phyloP scores from a whole-genome alignment of 2,888 invertebrate species.

The Brachycybe producta region DNA sequence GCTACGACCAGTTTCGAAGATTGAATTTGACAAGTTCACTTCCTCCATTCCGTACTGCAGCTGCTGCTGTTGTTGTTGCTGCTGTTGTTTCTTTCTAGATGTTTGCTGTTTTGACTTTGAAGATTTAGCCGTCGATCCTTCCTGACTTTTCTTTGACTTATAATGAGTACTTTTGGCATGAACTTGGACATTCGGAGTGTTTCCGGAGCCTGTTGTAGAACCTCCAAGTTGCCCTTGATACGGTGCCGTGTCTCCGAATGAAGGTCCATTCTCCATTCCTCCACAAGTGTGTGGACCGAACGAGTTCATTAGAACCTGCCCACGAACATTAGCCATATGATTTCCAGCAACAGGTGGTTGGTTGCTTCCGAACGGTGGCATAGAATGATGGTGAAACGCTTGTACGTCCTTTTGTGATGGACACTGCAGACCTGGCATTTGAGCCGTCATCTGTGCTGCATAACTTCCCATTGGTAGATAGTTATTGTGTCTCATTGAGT shows the following conservation, averaged over 20 bases:
- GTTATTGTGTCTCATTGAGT: conserved; percentile 9
- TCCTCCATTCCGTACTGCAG: conserved; percentile 27
- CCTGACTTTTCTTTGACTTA: conserved; percentile 5
- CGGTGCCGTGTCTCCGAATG: conserved; percentile 1
- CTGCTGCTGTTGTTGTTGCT: conserved; percentile 20
- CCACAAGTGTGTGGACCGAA: neutral
- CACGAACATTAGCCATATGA: conserved; percentile 7
- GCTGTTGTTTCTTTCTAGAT: conserved; percentile 18
- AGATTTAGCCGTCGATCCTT: conserved; percentile 7
- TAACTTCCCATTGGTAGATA: conserved; percentile 11
- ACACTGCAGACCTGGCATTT: neutral
- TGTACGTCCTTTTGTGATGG: conserved; percentile 3
- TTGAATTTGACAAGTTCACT: conserved; percentile 25
- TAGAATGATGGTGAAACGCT: neutral
- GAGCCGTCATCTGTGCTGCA: neutral
- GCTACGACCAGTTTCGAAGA: conserved; percentile 27
- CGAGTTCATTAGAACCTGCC: conserved; percentile 4
- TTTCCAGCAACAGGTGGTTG: neutral
- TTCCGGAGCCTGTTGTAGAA: neutral
- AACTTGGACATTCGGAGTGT: neutral
- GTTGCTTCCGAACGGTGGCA: conserved; percentile 5
- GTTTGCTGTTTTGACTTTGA: too few species aligned
- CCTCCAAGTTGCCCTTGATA: neutral
- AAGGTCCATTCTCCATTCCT: neutral
- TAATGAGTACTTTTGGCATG: neutral